Evolutionary conservation across 2,888 invertebrate species (phyloP), one percentile per base, ranked within the genome.

Genomic region (Dorcus parallelipipedus): DNA sequence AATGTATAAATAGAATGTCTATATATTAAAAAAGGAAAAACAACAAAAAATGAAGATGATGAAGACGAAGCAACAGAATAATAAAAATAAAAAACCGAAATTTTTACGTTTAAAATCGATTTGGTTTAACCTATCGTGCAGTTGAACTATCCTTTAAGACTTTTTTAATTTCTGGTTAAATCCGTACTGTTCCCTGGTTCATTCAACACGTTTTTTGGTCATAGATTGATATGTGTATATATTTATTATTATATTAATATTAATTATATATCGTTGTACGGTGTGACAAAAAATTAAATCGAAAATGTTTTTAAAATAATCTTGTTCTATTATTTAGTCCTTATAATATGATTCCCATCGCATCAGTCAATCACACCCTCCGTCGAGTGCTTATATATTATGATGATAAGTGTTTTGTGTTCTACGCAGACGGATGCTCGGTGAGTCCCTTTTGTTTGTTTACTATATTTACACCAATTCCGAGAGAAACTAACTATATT

Each of bases 181-280:
- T 70, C 73, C 72, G 70, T 72, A 71, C 69, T 69, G 67, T 69
- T 68, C 66, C 64, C 66, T 62, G 56, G 59, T 64, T 68, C 61
- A 64, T 67, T 68, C 67, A 67, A 66, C 67, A 65, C 5, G 26
- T 33, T 70, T 66, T 64, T 69, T 69, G 69, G 67, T 69, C 68
- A 69, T 69, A 69, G 66, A 67, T 51, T 60, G 65, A 65, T 69
- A 68, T 74, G 73, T 77, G 77, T 77, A 77, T 70, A 75, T 76
- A 77, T 75, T 76, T 76, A 76, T 76, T 75, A 76, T 75, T 76
- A 76, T 74, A 72, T 72, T 73, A 72, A 72, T 71, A 70, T 73
- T 75, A 75, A 73, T 75, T 74, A 76, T 76, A 76, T 76, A 75
- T 76, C 76, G 75, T 77, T 78, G 77, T 77, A 78, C 77, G 78